These are phyloP conservation scores for Diorhabda elongata DNA, from an alignment of 1,140 invertebrate genomes.

Conservation along the genomic window DNA sequence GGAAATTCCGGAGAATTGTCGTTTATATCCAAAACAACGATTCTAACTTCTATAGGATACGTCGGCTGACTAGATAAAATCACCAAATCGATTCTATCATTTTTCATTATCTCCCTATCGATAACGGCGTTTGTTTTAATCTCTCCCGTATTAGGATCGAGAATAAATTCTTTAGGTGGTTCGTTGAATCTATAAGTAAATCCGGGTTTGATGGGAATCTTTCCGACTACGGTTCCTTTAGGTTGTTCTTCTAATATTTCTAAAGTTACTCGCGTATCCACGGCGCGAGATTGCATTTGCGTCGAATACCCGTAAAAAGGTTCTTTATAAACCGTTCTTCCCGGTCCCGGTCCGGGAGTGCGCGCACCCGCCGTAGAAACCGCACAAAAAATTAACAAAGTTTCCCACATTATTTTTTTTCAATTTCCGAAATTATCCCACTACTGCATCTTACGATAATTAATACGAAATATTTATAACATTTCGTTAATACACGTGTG, in stretches of 20 bases:
- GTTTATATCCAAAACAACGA: conserved; percentile 81
- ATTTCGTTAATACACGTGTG: conserved; percentile 34
- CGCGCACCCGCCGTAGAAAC: conserved; percentile 36
- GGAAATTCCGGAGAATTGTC: conserved; percentile 88
- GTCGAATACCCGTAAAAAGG: conserved; percentile 47
- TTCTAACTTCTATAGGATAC: conserved; percentile 87
- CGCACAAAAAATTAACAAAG: conserved; percentile 22
- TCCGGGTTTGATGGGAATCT: conserved; percentile 78
- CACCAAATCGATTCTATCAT: conserved; percentile 82
- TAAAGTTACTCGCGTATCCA: conserved; percentile 79
- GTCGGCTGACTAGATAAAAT: conserved; percentile 88
- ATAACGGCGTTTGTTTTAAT: conserved; percentile 75
- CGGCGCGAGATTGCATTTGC: conserved; percentile 80
- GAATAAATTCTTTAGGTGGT: conserved; percentile 73
- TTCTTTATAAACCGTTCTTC: conserved; percentile 43
- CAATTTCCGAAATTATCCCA: conserved; percentile 2
- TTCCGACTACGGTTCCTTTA: conserved; percentile 74
- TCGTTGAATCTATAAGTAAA: conserved; percentile 92
- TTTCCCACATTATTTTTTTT: conserved; percentile 14
- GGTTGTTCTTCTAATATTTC: conserved; percentile 80
- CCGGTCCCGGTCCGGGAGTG: conserved; percentile 48
- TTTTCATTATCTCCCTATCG: conserved; percentile 72
- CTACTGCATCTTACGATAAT: conserved; percentile 11
- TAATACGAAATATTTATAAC: conserved; percentile 22
- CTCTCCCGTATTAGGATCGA: conserved; percentile 77